Percentiles rank a stretch among this genome's conserved stretches.
Conservation (phyloP, 1,140 invertebrate genomes). For the Phthorimaea operculella region DNA sequence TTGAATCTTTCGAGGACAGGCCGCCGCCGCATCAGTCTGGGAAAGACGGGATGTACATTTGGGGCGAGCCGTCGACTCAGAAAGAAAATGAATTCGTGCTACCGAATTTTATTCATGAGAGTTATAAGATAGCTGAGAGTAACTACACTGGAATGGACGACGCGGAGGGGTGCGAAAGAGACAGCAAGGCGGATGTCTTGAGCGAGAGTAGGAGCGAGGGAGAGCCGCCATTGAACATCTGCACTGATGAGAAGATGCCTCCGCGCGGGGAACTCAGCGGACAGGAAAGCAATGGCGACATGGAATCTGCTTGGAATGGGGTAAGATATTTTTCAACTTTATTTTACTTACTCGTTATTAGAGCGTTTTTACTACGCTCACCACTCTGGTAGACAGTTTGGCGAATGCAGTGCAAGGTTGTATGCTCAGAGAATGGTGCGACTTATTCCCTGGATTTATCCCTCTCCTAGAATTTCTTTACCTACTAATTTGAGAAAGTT, state of each 20-base stretch:
- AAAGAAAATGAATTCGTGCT: conserved; percentile 59
- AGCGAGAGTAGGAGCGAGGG: conserved; percentile 70
- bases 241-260: conserved; percentile 86
- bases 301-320: conserved; percentile 74
- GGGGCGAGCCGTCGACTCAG: conserved; percentile 48
- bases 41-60: conserved; percentile 51
- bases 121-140: conserved; percentile 56
- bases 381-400: no score
- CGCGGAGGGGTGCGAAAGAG: conserved; percentile 35
- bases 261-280: conserved; percentile 83
- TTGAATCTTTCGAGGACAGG: conserved; percentile 57
- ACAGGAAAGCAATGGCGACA: conserved; percentile 83
- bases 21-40: conserved; percentile 26
- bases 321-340: conserved; percentile 32
- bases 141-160: conserved; percentile 44
- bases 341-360: no score
- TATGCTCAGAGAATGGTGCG: no score
- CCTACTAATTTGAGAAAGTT: no score
- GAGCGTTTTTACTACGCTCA: no score
- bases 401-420: no score
- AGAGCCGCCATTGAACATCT: conserved; percentile 76
- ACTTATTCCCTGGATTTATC: no score
- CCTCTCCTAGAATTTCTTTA: no score
- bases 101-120: conserved; percentile 59
- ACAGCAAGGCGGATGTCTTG: conserved; percentile 62